Evolutionary conservation across 2,797 vertebrate species (phyloP).

Genomic region (Pseudomugil tenellus): DNA sequence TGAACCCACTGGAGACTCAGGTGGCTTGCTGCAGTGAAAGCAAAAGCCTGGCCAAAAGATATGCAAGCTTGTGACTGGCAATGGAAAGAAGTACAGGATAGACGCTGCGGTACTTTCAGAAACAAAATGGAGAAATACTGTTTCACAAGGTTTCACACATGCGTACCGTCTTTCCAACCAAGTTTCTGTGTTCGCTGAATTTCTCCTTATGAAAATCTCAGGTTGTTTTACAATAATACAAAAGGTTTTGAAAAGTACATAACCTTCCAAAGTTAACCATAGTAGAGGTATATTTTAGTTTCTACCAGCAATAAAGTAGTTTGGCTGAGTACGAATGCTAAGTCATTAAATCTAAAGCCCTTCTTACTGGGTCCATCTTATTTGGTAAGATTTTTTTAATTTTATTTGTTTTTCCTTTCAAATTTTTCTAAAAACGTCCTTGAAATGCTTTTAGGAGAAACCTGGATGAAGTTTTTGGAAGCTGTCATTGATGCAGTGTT

Average conservation of each 20-base stretch:
- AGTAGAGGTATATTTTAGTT: constrained; percentile 10
- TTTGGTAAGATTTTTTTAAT: constrained; percentile 8
- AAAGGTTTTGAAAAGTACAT: background rate
- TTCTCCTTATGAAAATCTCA: background rate
- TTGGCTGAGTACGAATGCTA: background rate
- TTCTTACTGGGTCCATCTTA: too few species aligned
- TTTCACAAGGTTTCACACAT: too few species aligned
- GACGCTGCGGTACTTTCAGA: too few species aligned
- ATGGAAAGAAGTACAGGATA: too few species aligned
- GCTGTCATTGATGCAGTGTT: constrained; percentile 20
- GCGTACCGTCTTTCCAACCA: too few species aligned
- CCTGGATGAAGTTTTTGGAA: constrained; percentile 21
- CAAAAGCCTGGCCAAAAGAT: too few species aligned
- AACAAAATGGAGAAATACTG: too few species aligned
- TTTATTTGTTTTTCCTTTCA: background rate
- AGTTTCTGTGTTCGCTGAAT: background rate
- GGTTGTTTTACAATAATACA: background rate
- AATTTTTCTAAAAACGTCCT: constrained; percentile 6
- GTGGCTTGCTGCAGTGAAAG: too few species aligned
- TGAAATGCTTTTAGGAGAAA: constrained; percentile 5
- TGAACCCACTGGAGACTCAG: too few species aligned
- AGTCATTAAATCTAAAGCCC: background rate
- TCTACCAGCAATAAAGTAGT: constrained; percentile 12
- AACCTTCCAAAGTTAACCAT: constrained; percentile 3
- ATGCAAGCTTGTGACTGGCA: too few species aligned